Evolutionary conservation across 1,140 invertebrate species (phyloP).

Genomic region (Caenorhabditis brenneri): DNA sequence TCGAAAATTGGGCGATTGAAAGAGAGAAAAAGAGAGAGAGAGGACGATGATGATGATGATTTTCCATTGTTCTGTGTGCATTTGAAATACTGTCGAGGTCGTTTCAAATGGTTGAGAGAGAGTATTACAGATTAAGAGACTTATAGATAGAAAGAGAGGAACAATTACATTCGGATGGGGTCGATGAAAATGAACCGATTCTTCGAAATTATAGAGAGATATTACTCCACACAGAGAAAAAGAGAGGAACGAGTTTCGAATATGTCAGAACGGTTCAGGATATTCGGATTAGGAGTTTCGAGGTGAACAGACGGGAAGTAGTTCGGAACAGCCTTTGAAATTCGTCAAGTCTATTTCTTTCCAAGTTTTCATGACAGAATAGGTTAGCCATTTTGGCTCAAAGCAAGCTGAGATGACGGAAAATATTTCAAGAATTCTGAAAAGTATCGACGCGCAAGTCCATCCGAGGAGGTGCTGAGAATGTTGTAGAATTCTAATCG

Average conservation of each 20-base stretch:
- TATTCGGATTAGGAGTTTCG: not conserved
- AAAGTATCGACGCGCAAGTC: no score
- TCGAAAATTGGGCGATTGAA: not conserved
- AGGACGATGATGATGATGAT: not conserved
- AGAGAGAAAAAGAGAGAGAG: not conserved
- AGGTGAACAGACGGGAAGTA: no score
- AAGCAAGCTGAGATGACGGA: no score
- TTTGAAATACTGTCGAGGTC: conserved; percentile 37
- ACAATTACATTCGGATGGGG: not conserved
- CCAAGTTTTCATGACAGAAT: no score
- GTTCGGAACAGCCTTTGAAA: no score
- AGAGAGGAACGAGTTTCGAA: not conserved
- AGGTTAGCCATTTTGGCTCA: no score
- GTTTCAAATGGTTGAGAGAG: not conserved
- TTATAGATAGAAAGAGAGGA: not conserved
- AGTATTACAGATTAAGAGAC: not conserved
- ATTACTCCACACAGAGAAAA: not conserved
- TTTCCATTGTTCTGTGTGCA: conserved; percentile 32
- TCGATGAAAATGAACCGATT: conserved; percentile 8
- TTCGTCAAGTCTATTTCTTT: no score
- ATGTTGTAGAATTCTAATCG: no score
- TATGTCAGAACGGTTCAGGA: not conserved
- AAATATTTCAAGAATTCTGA: no score
- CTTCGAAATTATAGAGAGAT: not conserved
- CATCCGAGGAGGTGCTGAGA: no score